Evolutionary conservation across 2,888 invertebrate species (phyloP).

Genomic region (Nephrotoma appendiculata): DNA sequence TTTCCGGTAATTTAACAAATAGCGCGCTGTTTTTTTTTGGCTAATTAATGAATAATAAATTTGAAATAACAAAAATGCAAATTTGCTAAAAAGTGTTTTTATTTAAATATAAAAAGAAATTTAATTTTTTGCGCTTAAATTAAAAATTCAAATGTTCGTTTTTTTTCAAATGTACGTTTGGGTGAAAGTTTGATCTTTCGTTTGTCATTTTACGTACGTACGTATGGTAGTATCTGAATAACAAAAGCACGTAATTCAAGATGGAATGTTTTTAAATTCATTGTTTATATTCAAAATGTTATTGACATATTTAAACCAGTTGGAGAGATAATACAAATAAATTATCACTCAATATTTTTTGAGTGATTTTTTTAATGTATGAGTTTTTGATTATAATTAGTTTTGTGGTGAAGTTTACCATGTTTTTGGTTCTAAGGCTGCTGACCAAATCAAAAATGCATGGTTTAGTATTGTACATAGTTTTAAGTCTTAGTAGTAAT

Average conservation of each 20-base stretch:
- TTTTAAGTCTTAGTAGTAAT: too few species aligned
- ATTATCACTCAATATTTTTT: not conserved
- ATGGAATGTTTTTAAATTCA: not conserved
- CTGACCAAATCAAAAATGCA: too few species aligned
- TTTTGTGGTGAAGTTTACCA: too few species aligned
- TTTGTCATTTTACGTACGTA: not conserved
- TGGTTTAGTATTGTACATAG: too few species aligned
- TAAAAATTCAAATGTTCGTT: not conserved
- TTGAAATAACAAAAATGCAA: not conserved
- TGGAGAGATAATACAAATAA: not conserved
- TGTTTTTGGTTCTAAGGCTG: too few species aligned
- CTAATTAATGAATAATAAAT: not conserved
- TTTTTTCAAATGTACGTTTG: not conserved
- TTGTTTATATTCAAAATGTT: not conserved
- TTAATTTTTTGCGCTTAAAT: not conserved
- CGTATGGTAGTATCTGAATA: not conserved
- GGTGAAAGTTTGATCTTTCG: not conserved
- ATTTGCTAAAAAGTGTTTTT: not conserved
- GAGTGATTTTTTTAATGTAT: not conserved
- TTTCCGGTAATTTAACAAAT: not conserved
- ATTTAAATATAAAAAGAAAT: not conserved
- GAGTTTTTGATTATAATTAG: too few species aligned
- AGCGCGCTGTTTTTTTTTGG: not conserved
- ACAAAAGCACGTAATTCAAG: not conserved
- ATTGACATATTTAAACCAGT: not conserved